These are phyloP conservation scores for Heliconius hortense DNA, from an alignment of 2,888 invertebrate genomes.

Conservation along the genomic window DNA sequence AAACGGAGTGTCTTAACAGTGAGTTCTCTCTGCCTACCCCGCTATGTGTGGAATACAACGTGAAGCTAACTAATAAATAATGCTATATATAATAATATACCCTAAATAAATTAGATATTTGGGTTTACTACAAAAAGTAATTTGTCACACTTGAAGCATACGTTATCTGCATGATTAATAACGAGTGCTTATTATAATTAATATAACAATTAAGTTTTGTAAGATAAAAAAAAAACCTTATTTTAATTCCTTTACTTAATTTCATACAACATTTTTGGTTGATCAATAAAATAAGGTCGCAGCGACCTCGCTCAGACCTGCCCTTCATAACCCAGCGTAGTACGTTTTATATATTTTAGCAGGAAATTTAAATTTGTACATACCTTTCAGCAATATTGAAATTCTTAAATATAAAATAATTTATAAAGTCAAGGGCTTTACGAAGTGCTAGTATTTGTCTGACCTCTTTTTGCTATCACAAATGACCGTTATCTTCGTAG, in stretches of 20 bases:
- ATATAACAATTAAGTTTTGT: neutral
- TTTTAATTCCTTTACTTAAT: neutral
- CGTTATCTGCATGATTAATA: neutral
- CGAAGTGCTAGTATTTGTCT: conserved; percentile 26
- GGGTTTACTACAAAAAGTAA: neutral
- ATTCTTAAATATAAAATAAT: conserved; percentile 7
- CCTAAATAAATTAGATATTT: too few species aligned
- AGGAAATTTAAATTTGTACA: neutral
- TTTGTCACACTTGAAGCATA: neutral
- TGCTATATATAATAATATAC: too few species aligned
- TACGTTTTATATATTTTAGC: neutral
- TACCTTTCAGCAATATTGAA: conserved; percentile 5
- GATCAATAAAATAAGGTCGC: conserved; percentile 31
- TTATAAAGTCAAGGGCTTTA: conserved; percentile 39
- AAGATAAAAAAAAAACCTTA: neutral
- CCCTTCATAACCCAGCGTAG: conserved; percentile 29
- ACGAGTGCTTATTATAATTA: conserved; percentile 8
- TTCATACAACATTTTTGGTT: conserved; percentile 17
- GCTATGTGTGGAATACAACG: too few species aligned
- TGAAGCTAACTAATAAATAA: too few species aligned
- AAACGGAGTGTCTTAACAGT: too few species aligned
- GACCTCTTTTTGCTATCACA: conserved; percentile 42
- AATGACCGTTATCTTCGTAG: conserved; percentile 38
- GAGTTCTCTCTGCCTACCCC: too few species aligned
- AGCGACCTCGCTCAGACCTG: conserved; percentile 35